A percentile compares a stretch with the other conserved stretches of the same genome.
These are phyloP conservation scores for Hydrotaea cyrtoneurina DNA, from an alignment of 2,888 invertebrate species.

Conservation along the genomic window DNA sequence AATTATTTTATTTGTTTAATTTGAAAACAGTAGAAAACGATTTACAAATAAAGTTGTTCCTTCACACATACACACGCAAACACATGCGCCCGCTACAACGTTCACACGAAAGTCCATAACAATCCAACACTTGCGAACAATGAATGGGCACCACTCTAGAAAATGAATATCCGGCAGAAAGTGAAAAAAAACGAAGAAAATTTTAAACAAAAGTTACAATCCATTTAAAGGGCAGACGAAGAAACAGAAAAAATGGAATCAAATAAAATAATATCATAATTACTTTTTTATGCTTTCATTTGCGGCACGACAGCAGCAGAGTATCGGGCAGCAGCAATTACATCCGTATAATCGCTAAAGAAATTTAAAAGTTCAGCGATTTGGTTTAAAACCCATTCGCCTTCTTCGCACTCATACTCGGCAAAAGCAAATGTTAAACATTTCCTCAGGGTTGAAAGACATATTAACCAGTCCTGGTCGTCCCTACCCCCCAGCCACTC, in stretches of 20 bases:
- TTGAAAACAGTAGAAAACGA: background rate
- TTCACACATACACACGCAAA: background rate
- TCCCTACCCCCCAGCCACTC: background rate
- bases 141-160: background rate
- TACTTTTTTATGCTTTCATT: slow-evolving; percentile 37
- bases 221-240: slow-evolving; percentile 15
- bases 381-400: background rate
- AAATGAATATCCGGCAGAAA: slow-evolving; percentile 2
- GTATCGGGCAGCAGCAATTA: background rate
- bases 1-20: background rate
- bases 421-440: background rate
- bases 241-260: background rate
- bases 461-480: background rate
- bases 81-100: no score
- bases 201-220: slow-evolving; percentile 26
- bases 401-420: background rate
- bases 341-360: slow-evolving; percentile 2
- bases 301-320: background rate
- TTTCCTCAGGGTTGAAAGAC: background rate
- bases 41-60: background rate
- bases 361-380: slow-evolving; percentile 28
- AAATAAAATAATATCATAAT: slow-evolving; percentile 39
- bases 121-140: background rate
- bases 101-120: no score
- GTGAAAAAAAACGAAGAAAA: background rate